A percentile compares a stretch with the other conserved stretches of the same genome.
Evolutionary conservation across 2,797 vertebrate species (phyloP).

Genomic region (Macropus fuliginosus): DNA sequence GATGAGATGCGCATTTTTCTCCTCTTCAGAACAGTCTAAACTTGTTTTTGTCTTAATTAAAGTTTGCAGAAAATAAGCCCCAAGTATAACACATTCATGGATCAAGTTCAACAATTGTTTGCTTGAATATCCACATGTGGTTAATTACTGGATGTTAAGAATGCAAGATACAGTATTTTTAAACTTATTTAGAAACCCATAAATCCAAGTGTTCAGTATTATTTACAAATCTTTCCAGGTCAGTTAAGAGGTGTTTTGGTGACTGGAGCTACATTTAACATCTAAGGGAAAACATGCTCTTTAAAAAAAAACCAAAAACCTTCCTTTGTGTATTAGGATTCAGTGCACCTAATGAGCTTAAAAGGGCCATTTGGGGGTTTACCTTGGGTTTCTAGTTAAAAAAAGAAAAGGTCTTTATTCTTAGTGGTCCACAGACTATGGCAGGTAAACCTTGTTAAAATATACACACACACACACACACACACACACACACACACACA

Average conservation of each 20-base stretch:
- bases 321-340: constrained; percentile 51
- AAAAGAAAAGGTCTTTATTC: not conserved
- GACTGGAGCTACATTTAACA: constrained; percentile 9
- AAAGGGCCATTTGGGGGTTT: not conserved
- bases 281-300: not conserved
- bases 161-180: constrained; percentile 40
- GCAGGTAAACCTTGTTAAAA: constrained; percentile 52
- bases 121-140: constrained; percentile 7
- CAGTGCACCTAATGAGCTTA: constrained; percentile 20
- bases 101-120: constrained; percentile 52
- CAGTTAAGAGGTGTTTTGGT: constrained; percentile 36
- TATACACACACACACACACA: not conserved
- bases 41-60: constrained; percentile 61
- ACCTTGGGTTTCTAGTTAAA: not conserved
- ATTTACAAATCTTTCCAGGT: constrained; percentile 56
- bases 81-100: constrained; percentile 20
- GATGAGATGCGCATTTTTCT: constrained; percentile 29
- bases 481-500: constrained; percentile 1
- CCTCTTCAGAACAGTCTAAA: constrained; percentile 47
- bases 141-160: constrained; percentile 62
- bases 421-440: constrained; percentile 19
- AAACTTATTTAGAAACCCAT: constrained; percentile 46
- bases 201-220: constrained; percentile 28
- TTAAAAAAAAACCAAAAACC: not conserved
- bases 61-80: constrained; percentile 58